A percentile compares a stretch with the other conserved stretches of the same genome.
phyloP scores from a whole-genome alignment of 2,888 invertebrate species.

The Danaus chrysippus region DNA sequence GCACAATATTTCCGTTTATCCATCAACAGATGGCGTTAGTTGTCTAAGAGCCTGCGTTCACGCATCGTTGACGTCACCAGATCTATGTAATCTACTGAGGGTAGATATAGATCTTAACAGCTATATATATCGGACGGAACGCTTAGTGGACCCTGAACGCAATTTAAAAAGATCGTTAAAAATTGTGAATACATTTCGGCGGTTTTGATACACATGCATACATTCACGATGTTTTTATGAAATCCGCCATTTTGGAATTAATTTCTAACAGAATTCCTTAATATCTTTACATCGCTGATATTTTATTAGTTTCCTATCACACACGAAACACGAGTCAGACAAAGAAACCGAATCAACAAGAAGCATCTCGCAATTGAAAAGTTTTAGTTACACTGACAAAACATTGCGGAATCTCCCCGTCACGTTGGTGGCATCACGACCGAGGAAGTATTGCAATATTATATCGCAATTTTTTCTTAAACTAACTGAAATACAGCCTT shows the following conservation, averaged over 20 bases:
- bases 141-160: slow-evolving; percentile 24
- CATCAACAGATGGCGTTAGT: slow-evolving; percentile 34
- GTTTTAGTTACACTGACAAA: slow-evolving; percentile 39
- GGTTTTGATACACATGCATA: slow-evolving; percentile 9
- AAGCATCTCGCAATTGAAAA: slow-evolving; percentile 33
- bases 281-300: no score
- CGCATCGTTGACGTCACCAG: slow-evolving; percentile 45
- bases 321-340: background rate
- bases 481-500: slow-evolving; percentile 12
- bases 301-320: no score
- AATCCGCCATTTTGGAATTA: no score
- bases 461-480: slow-evolving; percentile 27
- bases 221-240: background rate
- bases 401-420: slow-evolving; percentile 32
- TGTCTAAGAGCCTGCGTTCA: slow-evolving; percentile 40
- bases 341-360: slow-evolving; percentile 13
- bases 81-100: slow-evolving; percentile 42
- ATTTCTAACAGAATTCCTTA: no score
- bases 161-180: slow-evolving; percentile 22
- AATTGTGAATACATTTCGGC: slow-evolving; percentile 12
- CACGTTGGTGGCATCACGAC: slow-evolving; percentile 19
- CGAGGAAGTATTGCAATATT: background rate
- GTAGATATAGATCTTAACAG: slow-evolving; percentile 65
- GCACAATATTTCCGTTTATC: background rate
- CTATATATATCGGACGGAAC: slow-evolving; percentile 40